Evolutionary conservation across 1,140 invertebrate genomes (phyloP), one percentile per base, ranked within the genome.

Genomic region (Uloborus diversus): DNA sequence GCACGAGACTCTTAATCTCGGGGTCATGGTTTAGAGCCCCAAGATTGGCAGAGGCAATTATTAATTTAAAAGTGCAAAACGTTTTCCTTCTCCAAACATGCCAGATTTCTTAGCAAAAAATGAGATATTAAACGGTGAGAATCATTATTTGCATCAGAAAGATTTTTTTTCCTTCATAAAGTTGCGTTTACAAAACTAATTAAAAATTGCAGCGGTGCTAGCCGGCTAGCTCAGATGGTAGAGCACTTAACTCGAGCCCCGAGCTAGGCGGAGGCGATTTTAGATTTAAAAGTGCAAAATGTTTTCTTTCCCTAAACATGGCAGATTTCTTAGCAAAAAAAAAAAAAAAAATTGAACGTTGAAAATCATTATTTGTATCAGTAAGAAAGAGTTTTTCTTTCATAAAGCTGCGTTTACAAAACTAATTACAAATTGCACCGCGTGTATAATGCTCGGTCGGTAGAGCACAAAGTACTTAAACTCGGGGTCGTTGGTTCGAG

Each of bases 191-290:
- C 37, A 42, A 42, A 9, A 42, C 37, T 42, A 17, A 9, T 42
- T 42, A 42, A 17, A 17, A 33, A 64, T 51, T 30, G n/a, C 23
- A 65, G 23, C 17, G 0, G 0, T 33, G 49, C 9, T 3, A 20
- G 1, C 23, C 37, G 37, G 37, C 17, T 9, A 42, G 37, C 37
- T 42, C 37, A 42, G 17, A 42, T 92, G 92, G 92, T 93, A 93
- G 92, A 94, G 92, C 92, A 93, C 92, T 92, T 93, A 92, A 93
- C 92, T 93, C 92, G 92, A 93, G 92, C 92, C 92, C 92, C 92
- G 93, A 92, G 92, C 93, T 93, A n/a, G 92, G 92, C 91, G 92
- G 20, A 79, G 84, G 86, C 85, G 65, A 59, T 47, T 66, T 69
- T 75, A 13, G 0, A 42, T 17, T 42, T 1, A n/a, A 53, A 37